Base-by-base conservation (phyloP, 2,113 vertebrate species). In the Tupaia tana region DNA sequence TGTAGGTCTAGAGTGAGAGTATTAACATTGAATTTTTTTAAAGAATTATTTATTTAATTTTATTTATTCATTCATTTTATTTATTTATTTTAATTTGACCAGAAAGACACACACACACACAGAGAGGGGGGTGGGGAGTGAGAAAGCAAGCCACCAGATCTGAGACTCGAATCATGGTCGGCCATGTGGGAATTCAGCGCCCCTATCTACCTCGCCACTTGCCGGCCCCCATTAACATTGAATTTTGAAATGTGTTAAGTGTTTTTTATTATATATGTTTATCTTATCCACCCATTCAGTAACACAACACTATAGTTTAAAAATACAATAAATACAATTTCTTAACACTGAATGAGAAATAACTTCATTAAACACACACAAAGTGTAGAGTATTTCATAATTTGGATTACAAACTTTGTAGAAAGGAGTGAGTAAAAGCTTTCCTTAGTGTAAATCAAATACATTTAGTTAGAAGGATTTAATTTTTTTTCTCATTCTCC, bases 401-500 rank as follows among this genome's bases (percentile, higher is more conserved):
- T 81, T 80, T 61, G 78, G 19, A 78, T 56, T 67, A 90, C 64
- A 15, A 82, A 58, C 8, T 80, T 43, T 80, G 7, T 87, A 58
- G 58, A 56, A 70, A 75, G 25, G 27, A 31, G 0, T 81, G 9
- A 80, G 2, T 61, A 18, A 71, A 89, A 59, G 15, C 8, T 63
- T 94, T 43, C 31, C n/a, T 78, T 78, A 59, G 24, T 90, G n/a
- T 73, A 87, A 87, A 90, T 73, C n/a, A 80, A 74, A n/a, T 13
- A 7, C 24, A 58, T 34, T 61, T 70, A 54, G 2, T 63, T 71
- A 15, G 15, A 82, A 83, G 10, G 1, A 3, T 69, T 90, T 56
- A 43, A 43, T 43, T 43, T 43, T 43, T 43, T 43, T 43, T 43
- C 43, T 43, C 43, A 43, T 43, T 43, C 4, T 43, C 43, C 43